Conservation (phyloP, 2,113 vertebrate species). For the Anarhynchus alexandrinus region DNA sequence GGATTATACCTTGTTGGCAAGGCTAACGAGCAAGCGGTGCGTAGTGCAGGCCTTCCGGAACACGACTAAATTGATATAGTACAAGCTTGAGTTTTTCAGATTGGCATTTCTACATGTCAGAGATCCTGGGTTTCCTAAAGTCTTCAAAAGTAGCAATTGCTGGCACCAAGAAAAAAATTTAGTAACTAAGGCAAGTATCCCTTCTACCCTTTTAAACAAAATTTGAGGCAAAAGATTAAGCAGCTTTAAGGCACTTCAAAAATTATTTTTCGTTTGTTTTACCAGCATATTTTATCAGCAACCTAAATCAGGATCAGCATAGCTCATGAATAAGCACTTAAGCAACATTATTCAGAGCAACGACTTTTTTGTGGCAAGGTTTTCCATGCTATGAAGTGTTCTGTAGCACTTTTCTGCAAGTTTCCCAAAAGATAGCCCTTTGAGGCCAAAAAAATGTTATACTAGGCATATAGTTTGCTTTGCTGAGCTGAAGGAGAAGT, state of each 20-base stretch:
- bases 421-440: conserved; percentile 38
- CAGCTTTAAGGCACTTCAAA: conserved; percentile 80
- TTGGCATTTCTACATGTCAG: conserved; percentile 20
- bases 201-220: conserved; percentile 35
- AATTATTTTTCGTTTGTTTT: conserved; percentile 41
- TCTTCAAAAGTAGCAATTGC: conserved; percentile 57
- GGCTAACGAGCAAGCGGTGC: not conserved
- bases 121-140: conserved; percentile 56
- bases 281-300: conserved; percentile 13
- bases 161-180: conserved; percentile 54
- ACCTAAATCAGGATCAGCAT: conserved; percentile 16
- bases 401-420: not conserved
- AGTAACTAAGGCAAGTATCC: conserved; percentile 64
- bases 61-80: not conserved
- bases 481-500: not conserved
- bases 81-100: conserved; percentile 35
- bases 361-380: not conserved
- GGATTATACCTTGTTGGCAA: not conserved
- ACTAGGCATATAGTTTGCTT: not conserved
- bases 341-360: conserved; percentile 36
- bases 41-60: not conserved
- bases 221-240: conserved; percentile 70
- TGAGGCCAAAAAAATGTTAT: not conserved
- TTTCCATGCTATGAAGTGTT: conserved; percentile 23
- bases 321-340: not conserved